phyloP scores from a whole-genome alignment of 92 coral and sea anemone species.

The Scolanthus callimorphus region DNA sequence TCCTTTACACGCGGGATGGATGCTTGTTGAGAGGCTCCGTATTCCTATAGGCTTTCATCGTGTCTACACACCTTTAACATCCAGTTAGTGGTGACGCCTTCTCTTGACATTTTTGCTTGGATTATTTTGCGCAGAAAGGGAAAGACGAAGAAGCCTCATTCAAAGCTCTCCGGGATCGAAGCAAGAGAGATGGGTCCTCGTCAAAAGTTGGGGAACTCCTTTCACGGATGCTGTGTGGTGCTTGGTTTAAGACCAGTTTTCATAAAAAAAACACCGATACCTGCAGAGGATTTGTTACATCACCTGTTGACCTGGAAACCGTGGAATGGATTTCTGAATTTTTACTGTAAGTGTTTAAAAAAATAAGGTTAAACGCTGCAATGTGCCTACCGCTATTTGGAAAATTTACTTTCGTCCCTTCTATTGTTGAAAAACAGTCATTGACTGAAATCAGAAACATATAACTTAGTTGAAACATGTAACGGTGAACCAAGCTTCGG shows the following conservation, averaged over 20 bases:
- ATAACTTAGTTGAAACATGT: no score
- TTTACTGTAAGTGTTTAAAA: conserved; percentile 56
- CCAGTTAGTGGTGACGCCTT: no score
- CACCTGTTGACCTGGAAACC: conserved; percentile 68
- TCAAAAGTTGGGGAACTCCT: conserved; percentile 53
- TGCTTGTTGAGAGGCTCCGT: no score
- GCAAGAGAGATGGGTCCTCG: neutral
- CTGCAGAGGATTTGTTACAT: conserved; percentile 15
- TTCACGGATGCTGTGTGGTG: conserved; percentile 45
- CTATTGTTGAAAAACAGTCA: neutral
- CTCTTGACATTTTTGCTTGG: no score
- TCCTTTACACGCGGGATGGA: no score
- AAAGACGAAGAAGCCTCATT: neutral
- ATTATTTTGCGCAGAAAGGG: neutral
- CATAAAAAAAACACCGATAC: neutral
- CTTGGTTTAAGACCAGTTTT: conserved; percentile 53
- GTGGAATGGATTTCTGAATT: conserved; percentile 56
- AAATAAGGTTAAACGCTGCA: neutral
- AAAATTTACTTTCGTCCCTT: neutral
- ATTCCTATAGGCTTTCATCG: no score
- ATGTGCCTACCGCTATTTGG: neutral
- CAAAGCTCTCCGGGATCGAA: neutral
- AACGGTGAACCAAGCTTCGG: no score
- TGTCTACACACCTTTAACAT: no score
- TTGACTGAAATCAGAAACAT: no score